Conservation (phyloP, 2,797 vertebrate genomes). For the Danio kyathit region DNA sequence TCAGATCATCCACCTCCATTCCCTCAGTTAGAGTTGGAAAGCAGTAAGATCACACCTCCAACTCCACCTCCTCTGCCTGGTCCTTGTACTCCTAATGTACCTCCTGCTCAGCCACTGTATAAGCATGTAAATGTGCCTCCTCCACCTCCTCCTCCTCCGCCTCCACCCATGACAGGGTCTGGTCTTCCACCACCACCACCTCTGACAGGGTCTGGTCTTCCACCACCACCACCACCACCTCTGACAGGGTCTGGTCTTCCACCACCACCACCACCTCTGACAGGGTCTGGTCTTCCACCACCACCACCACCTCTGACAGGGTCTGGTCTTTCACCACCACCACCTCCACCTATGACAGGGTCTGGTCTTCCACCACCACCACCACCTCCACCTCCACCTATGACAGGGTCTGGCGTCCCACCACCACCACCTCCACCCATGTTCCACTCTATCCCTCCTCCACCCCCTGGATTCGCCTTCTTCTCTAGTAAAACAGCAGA, state of each 20-base stretch:
- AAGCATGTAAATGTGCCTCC: constrained; percentile 60
- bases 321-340: constrained; percentile 62
- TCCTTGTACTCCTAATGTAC: constrained; percentile 48
- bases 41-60: constrained; percentile 51
- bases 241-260: constrained; percentile 59
- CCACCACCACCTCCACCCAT: constrained; percentile 37
- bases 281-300: constrained; percentile 46
- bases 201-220: constrained; percentile 47
- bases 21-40: constrained; percentile 49
- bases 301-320: constrained; percentile 39
- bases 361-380: constrained; percentile 61
- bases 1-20: constrained; percentile 51
- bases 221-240: neutral
- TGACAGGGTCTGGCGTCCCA: constrained; percentile 59
- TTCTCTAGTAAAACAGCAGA: constrained; percentile 50
- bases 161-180: constrained; percentile 59
- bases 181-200: constrained; percentile 67
- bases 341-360: constrained; percentile 54
- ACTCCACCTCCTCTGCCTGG: constrained; percentile 48
- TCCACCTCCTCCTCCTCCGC: constrained; percentile 66
- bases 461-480: constrained; percentile 48
- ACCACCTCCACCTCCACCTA: neutral
- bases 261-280: constrained; percentile 42
- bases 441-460: constrained; percentile 63
- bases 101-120: constrained; percentile 8